Evolutionary conservation across 2,888 invertebrate species (phyloP), one percentile per base, ranked within the genome.

Genomic region (Drosophila monieri): DNA sequence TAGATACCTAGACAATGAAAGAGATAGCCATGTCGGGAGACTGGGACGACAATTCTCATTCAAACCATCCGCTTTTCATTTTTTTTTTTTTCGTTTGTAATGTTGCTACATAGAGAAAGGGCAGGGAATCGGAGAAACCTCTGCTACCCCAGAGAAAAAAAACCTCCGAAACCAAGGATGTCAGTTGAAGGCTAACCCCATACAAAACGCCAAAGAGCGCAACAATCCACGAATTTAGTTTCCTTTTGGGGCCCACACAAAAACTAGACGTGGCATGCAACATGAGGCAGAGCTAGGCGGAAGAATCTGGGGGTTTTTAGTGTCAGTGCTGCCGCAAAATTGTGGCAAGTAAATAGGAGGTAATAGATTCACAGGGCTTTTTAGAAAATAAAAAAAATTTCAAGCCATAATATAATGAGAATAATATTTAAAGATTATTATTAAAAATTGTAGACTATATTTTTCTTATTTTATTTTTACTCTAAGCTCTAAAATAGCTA

Each of bases 151-250:
- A 6, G 32, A 37, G 32, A 44, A 43, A 43, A 66, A 66, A 66
- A 66, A 43, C 43, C 43, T 55, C 55, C 15, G 66, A 48, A 66
- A 75, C 56, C 72, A 56, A 76, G 73, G 57, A 74, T 46, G 58
- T 65, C 52, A 52, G 62, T 64, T 52, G 43, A 51, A 35, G 60
- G 69, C 80, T 51, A 77, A 59, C 77, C 70, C 55, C 81, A 76
- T 35, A 67, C 55, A 51, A 81, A 80, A 79, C 72, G 74, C 80
- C 79, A 79, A 77, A 76, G 84, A 86, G 84, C 76, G 81, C 80
- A 86, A 80, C 80, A 81, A 86, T 81, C 85, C 80, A 84, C 87
- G 85, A 86, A 72, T 81, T 81, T 80, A 86, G 87, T 86, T 81
- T 85, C 72, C 81, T 68, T 86, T 72, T 78, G 85, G 80, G 80